Evolutionary conservation across 1,140 invertebrate species (phyloP), one percentile per base, ranked within the genome.

Genomic region (Battus philenor): DNA sequence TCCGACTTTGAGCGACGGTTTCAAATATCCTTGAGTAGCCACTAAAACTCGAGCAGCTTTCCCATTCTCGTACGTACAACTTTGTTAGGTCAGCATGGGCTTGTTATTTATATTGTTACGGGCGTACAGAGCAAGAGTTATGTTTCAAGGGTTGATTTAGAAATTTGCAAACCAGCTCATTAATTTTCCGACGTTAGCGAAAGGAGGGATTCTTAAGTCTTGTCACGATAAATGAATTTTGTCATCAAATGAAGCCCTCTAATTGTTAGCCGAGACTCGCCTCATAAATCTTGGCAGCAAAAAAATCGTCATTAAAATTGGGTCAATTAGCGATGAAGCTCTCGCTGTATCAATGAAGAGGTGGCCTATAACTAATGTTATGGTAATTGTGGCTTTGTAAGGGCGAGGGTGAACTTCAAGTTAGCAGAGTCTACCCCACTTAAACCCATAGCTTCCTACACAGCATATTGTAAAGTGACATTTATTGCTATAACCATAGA

Each of bases 281-380:
- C 43, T 56, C 48, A 39, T 26, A 59, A 55, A 54, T 59, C 39
- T 66, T 60, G 32, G 38, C 32, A 33, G 36, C 22, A 53, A 63
- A 68, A 68, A 65, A 56, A 38, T 59, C 8, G 36, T 26, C 65
- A 44, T 53, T 50, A 47, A 66, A 82, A 79, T 76, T 79, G 59
- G 78, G 78, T 82, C 69, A 82, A 79, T 82, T 79, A 79, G 59
- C 44, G 57, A 74, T 51, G 72, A 71, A 77, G 66, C 61, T 68
- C 50, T 29, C 48, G 54, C 55, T 44, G 47, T 59, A 62, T 54
- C 56, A 58, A 56, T 62, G 51, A 49, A 50, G 58, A 64, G 68
- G 62, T 51, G 59, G 17, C 16, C 27, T 47, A 44, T 38, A 47
- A 36, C 34, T 38, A 44, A 66, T 64, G 70, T 50, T 70, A 54